These are phyloP conservation scores for Agrochola macilenta DNA, from an alignment of 2,888 invertebrate species.

Conservation along the genomic window DNA sequence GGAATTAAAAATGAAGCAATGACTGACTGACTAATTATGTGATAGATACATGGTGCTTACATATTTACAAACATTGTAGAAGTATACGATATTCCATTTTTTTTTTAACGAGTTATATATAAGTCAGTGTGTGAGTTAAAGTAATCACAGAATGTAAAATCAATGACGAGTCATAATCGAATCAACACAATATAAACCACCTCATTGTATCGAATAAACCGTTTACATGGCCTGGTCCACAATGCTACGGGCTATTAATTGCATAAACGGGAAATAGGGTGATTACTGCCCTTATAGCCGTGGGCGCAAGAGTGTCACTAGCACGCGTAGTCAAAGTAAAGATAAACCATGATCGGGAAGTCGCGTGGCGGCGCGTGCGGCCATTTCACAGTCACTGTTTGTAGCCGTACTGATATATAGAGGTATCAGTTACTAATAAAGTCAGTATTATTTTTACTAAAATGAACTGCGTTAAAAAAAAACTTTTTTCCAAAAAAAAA, in stretches of 20 bases:
- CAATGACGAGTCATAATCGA: neutral
- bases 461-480: neutral
- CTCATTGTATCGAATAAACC: constrained; percentile 2
- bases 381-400: constrained; percentile 69
- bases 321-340: constrained; percentile 75
- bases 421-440: constrained; percentile 14
- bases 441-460: neutral
- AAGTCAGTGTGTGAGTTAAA: too few relatives aligned
- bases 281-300: constrained; percentile 72
- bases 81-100: too few relatives aligned
- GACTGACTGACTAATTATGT: too few relatives aligned
- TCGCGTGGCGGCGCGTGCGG: constrained; percentile 85
- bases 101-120: too few relatives aligned
- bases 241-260: constrained; percentile 71
- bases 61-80: too few relatives aligned
- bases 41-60: too few relatives aligned
- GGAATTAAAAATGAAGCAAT: too few relatives aligned
- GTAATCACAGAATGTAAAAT: too few relatives aligned
- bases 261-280: constrained; percentile 73
- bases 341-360: constrained; percentile 78
- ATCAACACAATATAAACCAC: constrained; percentile 9
- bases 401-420: constrained; percentile 32
- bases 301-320: constrained; percentile 72
- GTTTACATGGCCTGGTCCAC: constrained; percentile 22
- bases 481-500: neutral